These are phyloP conservation scores for Montipora foliosa DNA, from an alignment of 64 coral and sea anemone species.

Conservation along the genomic window DNA sequence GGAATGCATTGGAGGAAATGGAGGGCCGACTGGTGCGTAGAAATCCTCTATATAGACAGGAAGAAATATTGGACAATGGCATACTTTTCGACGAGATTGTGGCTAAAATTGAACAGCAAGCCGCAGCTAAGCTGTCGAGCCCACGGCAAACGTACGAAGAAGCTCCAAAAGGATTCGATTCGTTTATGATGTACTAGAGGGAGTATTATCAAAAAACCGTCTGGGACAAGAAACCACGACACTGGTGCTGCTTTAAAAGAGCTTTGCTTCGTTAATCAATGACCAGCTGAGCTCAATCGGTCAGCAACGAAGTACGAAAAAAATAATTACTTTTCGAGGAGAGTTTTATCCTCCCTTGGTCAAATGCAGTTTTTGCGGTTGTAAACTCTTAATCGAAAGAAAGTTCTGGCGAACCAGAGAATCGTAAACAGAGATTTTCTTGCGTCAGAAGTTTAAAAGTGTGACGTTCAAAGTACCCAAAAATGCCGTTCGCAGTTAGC, in stretches of 20 bases:
- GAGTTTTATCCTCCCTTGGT: neutral
- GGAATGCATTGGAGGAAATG: neutral
- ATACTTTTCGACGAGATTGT: constrained; percentile 91
- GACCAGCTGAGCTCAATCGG: neutral
- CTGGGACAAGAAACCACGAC: neutral
- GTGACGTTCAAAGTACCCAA: too few relatives aligned
- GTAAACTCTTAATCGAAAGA: neutral
- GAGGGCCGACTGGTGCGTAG: neutral
- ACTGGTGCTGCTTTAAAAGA: neutral
- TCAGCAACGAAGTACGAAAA: too few relatives aligned
- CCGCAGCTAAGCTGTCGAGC: constrained; percentile 50
- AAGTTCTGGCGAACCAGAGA: neutral
- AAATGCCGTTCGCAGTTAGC: too few relatives aligned
- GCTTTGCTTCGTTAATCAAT: neutral
- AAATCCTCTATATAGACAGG: constrained; percentile 31
- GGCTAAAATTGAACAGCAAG: constrained; percentile 83
- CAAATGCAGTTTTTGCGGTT: neutral
- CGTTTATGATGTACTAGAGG: constrained; percentile 21
- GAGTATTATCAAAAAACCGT: too few relatives aligned
- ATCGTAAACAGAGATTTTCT: neutral
- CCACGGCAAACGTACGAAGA: neutral
- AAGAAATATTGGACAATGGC: constrained; percentile 45
- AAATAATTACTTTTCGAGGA: neutral
- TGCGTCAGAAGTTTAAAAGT: neutral
- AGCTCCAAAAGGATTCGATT: neutral